Conservation (phyloP, 2,113 vertebrate species). For the Diadophis punctatus region DNA sequence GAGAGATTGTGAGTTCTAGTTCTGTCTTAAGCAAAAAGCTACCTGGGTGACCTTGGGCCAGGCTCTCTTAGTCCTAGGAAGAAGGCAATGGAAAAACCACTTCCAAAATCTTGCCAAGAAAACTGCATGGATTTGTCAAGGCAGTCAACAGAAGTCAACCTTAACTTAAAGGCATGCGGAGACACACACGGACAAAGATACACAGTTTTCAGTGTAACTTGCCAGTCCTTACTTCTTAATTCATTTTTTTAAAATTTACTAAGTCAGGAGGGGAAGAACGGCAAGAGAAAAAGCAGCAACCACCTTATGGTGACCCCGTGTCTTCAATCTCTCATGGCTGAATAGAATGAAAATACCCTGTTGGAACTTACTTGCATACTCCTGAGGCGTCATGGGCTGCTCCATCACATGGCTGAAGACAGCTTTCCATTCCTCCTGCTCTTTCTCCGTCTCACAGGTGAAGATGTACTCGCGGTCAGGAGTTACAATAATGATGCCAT, state of each 20-base stretch:
- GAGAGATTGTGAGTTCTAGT: not conserved
- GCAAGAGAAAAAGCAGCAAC: not conserved
- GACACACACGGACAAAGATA: not conserved
- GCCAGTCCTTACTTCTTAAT: not conserved
- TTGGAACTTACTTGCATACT: constrained; percentile 77
- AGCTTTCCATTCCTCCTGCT: constrained; percentile 81
- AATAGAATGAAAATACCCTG: not conserved
- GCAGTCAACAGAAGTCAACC: not conserved
- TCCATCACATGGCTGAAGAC: constrained; percentile 73
- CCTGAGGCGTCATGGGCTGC: constrained; percentile 83
- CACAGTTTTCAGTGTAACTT: not conserved
- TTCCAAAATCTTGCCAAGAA: not conserved
- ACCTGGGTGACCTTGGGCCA: not conserved
- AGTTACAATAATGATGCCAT: constrained; percentile 83
- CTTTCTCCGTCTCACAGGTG: constrained; percentile 80
- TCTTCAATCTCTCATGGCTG: not conserved
- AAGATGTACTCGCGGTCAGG: constrained; percentile 86
- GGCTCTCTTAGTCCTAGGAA: not conserved
- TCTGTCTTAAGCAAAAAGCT: not conserved
- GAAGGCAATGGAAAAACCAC: not conserved
- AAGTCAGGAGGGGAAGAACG: not conserved
- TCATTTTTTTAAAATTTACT: not conserved
- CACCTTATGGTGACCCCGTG: not conserved
- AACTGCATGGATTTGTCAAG: not conserved
- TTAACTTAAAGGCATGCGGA: not conserved